Evolutionary conservation across 1,140 invertebrate species (phyloP).

Genomic region (Cherax destructor): DNA sequence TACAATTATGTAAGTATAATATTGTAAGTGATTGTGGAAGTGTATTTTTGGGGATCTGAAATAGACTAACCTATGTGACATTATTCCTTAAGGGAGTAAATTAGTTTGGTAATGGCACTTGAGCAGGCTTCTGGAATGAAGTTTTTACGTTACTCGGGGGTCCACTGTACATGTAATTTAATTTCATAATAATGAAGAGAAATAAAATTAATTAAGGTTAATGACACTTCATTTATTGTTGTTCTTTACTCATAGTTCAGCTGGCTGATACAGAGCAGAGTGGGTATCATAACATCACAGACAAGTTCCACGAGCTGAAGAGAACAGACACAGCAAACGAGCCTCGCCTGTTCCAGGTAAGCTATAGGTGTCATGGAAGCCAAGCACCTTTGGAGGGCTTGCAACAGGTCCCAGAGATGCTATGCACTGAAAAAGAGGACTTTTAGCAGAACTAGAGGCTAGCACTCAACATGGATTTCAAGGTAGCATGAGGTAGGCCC

Average conservation of each 20-base stretch:
- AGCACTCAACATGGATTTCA: not conserved
- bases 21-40: no score
- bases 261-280: constrained; percentile 43
- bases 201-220: not conserved
- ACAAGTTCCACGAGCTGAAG: constrained; percentile 22
- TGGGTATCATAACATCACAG: constrained; percentile 41
- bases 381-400: not conserved
- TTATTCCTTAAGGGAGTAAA: no score
- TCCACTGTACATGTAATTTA: no score
- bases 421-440: not conserved
- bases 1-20: no score
- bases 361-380: not conserved
- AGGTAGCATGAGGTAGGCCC: no score
- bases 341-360: not conserved
- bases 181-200: no score
- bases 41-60: no score
- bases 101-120: no score
- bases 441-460: not conserved
- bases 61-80: no score
- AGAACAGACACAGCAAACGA: constrained; percentile 8
- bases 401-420: no score
- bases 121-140: no score
- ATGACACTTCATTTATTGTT: not conserved
- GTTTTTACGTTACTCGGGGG: no score
- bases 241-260: constrained; percentile 16